Percentiles rank a stretch among this genome's conserved stretches.
phyloP scores from a whole-genome alignment of 2,113 vertebrate genomes.

The Piprites chloris region DNA sequence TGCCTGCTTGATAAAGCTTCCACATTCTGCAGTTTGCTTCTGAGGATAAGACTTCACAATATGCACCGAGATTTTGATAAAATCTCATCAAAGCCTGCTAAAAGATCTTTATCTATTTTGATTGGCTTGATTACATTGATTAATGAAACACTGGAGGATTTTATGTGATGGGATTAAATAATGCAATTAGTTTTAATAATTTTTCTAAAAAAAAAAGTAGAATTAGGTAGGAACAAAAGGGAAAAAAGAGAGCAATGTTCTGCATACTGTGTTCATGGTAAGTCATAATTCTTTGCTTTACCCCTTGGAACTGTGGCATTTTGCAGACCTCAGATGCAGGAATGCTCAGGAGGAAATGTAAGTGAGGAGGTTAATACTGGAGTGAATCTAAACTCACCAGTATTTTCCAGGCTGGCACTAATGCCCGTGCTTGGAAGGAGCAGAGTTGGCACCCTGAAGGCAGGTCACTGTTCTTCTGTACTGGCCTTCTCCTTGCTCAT shows the following conservation, averaged over 20 bases:
- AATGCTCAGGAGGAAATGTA: background rate
- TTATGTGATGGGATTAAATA: conserved; percentile 70
- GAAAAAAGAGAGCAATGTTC: conserved; percentile 4
- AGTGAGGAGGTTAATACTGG: background rate
- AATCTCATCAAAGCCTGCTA: conserved; percentile 72
- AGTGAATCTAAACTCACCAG: background rate
- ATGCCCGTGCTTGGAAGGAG: background rate
- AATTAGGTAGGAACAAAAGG: conserved; percentile 65
- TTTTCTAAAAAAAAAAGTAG: conserved; percentile 47
- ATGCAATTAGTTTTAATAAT: conserved; percentile 71
- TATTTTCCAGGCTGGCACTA: background rate
- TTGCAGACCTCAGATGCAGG: background rate
- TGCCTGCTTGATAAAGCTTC: conserved; percentile 53
- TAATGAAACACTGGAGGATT: conserved; percentile 72
- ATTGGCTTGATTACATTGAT: conserved; percentile 74
- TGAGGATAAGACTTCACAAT: conserved; percentile 61
- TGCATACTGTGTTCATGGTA: background rate
- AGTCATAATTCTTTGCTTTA: background rate
- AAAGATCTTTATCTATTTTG: conserved; percentile 74
- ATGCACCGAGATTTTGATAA: conserved; percentile 67
- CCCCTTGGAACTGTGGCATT: background rate
- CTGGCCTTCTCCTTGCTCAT: background rate
- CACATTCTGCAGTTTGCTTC: conserved; percentile 54
- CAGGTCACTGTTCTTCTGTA: background rate
- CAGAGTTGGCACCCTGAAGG: background rate